These are phyloP conservation scores for Sturnus vulgaris DNA, from an alignment of 2,113 vertebrate species.

Conservation along the genomic window DNA sequence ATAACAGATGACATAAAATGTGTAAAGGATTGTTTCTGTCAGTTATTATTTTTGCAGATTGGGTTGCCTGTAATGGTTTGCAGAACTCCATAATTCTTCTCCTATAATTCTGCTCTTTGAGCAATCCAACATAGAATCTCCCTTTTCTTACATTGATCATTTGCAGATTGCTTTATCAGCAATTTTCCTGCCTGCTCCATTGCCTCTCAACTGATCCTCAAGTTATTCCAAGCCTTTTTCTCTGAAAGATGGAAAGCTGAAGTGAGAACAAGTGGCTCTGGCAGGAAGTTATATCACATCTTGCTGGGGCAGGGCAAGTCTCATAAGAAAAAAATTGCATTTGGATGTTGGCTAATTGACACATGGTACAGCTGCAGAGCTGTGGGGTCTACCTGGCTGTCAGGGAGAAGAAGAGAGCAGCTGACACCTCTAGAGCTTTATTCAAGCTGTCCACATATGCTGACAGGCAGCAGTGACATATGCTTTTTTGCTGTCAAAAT, in stretches of 20 bases:
- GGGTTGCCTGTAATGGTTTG: not conserved
- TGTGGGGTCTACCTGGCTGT: not conserved
- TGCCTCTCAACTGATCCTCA: not conserved
- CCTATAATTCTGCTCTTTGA: not conserved
- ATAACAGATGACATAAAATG: not conserved
- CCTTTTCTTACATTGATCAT: not conserved
- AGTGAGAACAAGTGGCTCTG: rapidly evolving
- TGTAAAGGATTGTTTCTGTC: not conserved
- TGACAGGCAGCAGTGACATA: not conserved
- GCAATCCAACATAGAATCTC: not conserved
- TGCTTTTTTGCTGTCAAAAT: not conserved
- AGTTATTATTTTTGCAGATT: not conserved
- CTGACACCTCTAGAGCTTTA: not conserved
- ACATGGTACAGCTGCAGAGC: not conserved
- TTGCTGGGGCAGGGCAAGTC: not conserved
- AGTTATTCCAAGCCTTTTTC: not conserved
- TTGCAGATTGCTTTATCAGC: not conserved
- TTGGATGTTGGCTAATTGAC: not conserved
- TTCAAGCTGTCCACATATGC: not conserved
- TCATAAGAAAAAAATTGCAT: not conserved
- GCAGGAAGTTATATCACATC: not conserved
- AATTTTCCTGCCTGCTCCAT: not conserved
- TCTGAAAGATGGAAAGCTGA: not conserved
- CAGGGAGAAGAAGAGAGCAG: not conserved
- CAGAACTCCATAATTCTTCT: not conserved